Base-by-base conservation (phyloP, 2,888 invertebrate species). In the Leuctra nigra region DNA sequence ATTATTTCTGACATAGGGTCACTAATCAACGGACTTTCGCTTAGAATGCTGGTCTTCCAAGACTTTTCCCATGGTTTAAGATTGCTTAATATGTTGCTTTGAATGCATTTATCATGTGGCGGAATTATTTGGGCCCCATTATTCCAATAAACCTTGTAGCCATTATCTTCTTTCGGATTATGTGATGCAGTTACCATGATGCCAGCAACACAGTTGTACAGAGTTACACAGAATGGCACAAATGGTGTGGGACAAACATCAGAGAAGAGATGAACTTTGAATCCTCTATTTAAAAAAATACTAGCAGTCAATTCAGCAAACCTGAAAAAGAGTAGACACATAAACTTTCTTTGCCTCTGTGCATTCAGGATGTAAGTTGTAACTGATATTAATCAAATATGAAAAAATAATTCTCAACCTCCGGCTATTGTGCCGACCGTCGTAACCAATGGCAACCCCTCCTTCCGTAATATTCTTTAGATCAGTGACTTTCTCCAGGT, bases 111-210 rank as follows among this genome's bases (percentile, higher is more conserved):
- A 70, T 99, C 99, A 62, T 89, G 88, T 0, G 99, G 99, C 0
- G 90, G 72, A 59, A 94, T 86, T 61, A 99, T 96, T 81, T 98
- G 99, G 6, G 93, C 87, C 0, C 96, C 94, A 72, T 97, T 98
- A 7, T 80, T 76, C 86, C 94, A 96, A 71, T 97, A 99, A 4
- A 96, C 96, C 76, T 99, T 99, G 69, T 97, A 99, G 1, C 96
- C 96, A 69, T 96, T 96, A 68, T 97, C 95, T 24, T 93, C 85
- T 69, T 91, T 93, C 0, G 95, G 96, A 73, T 96, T 96, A 68
- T 96, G 96, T 0, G 94, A 95, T 0, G 96, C 96, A 0, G 96
- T 97, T 4, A 96, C 83, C 91, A 96, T 94, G 4, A 96, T 81
- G 0, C 96, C 96, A 36, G 87, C 90, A 1, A 84, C 83, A 55